Evolutionary conservation across 2,888 invertebrate genomes (phyloP), one percentile per base, ranked within the genome.

Genomic region (Smittia aterrima): DNA sequence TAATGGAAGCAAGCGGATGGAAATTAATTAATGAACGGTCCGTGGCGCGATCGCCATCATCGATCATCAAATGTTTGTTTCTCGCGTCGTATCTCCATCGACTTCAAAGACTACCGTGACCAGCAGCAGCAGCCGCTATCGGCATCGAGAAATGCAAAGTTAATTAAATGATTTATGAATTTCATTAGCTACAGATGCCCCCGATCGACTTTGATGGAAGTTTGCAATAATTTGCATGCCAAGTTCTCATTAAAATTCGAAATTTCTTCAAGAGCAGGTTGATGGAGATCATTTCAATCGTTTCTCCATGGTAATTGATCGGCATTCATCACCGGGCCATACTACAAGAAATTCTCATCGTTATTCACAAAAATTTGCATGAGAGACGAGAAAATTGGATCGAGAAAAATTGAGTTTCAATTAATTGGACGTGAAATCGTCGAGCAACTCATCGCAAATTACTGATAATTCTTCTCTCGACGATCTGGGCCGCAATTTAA

Each of bases 291-390:
- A n/a, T 47, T 47, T n/a, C 6, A 6, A 47, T 47, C 47, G 16
- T 47, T 11, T 16, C 4, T n/a, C 47, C 47, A 47, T 47, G 13
- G 47, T 47, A 47, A 47, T 47, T 47, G 47, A 47, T n/a, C 47
- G 47, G 13, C 11, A 47, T 47, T 47, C 16, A 47, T 47, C 47
- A 47, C 47, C 47, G 47, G 47, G 47, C 47, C 47, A 11, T n/a
- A 11, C n/a, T 11, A 11, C n/a, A 16, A 47, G 47, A 47, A 47
- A 11, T 47, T 47, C 47, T 47, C 47, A 47, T 47, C n/a, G 47
- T 47, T 16, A n/a, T 47, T 47, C 47, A 47, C n/a, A 47, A 16
- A 47, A 47, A 47, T 47, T 47, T 47, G 47, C 47, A 47, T 47
- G 47, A 47, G 11, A 47, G 47, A 47, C 47, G 16, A 16, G 47